Base-by-base conservation (phyloP, 1,140 invertebrate genomes). In the Procambarus clarkii region DNA sequence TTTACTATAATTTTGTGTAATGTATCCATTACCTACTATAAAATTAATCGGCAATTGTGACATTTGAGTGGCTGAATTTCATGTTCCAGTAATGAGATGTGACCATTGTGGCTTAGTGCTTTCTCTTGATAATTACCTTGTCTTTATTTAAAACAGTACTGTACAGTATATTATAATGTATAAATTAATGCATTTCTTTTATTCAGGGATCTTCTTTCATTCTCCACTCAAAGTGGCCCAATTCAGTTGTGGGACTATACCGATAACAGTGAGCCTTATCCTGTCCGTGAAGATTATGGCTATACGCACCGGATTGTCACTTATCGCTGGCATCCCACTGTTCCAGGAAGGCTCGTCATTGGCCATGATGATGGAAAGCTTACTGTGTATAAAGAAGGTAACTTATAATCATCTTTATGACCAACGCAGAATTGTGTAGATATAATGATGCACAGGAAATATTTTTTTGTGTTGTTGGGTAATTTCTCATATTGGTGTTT, bases 321-420 rank as follows among this genome's bases (percentile, higher is more conserved):
- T 15, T 93, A 91, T 69, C 86, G 87, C 78, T 92, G 91, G 91
- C 91, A 91, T 18, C 92, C 92, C 58, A 81, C 80, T 45, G n/a
- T 76, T 5, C 71, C 88, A 7, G 86, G 91, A 93, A 83, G 93
- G 93, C 58, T 95, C 8, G 94, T 93, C 2, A 93, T 95, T 88
- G 95, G 95, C 5, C 95, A 95, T 91, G 91, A 92, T 45, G 94
- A 95, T 94, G 95, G 95, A 46, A 94, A 93, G 86, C 89, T 95
- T 24, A 95, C 95, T 34, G 92, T 95, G n/a, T 94, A 94, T 82
- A 85, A 89, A 71, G 92, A 94, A 93, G 94, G 95, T 95, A 60
- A 78, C 8, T 13, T 83, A 34, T 5, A 9, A 54, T 54, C 13
- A 54, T 54, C 11, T 54, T 54, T 54, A 54, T 54, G 4, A 54